Base-by-base conservation (phyloP, 2,888 invertebrate species). In the Eilema caniola region DNA sequence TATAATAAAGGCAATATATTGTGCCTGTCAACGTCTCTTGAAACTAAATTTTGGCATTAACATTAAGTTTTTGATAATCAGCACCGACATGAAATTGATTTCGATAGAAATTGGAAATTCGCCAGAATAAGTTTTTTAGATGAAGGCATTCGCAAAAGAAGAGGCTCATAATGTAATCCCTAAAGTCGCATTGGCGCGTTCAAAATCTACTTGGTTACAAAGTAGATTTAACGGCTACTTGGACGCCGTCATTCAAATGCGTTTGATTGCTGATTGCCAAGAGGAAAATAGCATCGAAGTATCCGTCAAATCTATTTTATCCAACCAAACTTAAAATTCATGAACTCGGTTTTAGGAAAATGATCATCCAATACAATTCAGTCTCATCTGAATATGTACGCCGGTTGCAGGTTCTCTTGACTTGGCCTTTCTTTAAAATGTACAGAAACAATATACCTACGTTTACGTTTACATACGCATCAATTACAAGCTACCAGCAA, bases 401-500 rank as follows among this genome's bases (percentile, higher is more conserved):
- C 20, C 2, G 47, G 47, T 47, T 41, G 16, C 41, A 3, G 14
- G 3, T 16, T 3, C 8, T 16, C 14, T 41, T 41, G 41, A 41
- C 16, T 16, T 37, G 16, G 5, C 16, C 16, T 16, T 16, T 16
- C 41, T 16, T 16, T 41, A 16, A 41, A 41, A 41, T 41, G 41
- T 4, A 41, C 41, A 41, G 41, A 41, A 16, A 47, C n/a, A 53
- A 53, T n/a, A n/a, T 23, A 64, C 1, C 1, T 62, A n/a, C n/a
- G n/a, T n/a, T n/a, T n/a, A n/a, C n/a, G n/a, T n/a, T 16, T 31
- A 23, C n/a, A 62, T 0, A 11, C 10, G 11, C 41, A 11, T 62
- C 14, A 57, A 69, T 69, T 69, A 8, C 25, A 37, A 16, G 31
- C 62, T 67, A 23, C 25, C 12, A 16, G 28, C 20, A 14, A n/a